A percentile compares a stretch with the other conserved stretches of the same genome.
Conservation (phyloP, 2,113 vertebrate genomes). For the Maccullochella peelii region DNA sequence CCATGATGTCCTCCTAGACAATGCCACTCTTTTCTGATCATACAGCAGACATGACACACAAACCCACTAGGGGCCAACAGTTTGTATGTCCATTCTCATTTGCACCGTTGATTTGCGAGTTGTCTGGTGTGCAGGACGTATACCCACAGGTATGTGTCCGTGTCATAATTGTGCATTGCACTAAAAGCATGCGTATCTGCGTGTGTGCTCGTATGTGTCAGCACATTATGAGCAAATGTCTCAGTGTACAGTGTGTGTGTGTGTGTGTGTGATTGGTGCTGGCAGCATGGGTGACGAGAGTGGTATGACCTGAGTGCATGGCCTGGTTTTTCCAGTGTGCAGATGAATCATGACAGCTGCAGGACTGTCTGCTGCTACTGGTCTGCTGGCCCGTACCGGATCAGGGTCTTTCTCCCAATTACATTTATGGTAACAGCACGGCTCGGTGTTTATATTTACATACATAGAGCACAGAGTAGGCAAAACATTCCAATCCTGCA, state of each 20-base stretch:
- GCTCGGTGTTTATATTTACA: conserved; percentile 75
- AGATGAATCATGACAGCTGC: conserved; percentile 82
- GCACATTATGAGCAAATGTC: conserved; percentile 59
- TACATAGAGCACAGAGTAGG: conserved; percentile 62
- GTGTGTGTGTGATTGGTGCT: conserved; percentile 64
- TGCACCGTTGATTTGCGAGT: conserved; percentile 1
- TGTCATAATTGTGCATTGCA: conserved; percentile 37
- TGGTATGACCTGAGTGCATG: conserved; percentile 64
- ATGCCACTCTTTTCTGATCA: conserved; percentile 31
- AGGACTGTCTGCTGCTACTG: conserved; percentile 73
- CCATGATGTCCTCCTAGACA: conserved; percentile 48
- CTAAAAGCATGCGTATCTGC: neutral
- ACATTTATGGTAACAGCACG: conserved; percentile 70
- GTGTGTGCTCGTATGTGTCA: conserved; percentile 48
- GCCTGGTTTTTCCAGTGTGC: conserved; percentile 68
- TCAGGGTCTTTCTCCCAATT: conserved; percentile 57
- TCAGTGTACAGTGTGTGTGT: conserved; percentile 56
- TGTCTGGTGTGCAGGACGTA: conserved; percentile 1
- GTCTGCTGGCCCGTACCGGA: conserved; percentile 57
- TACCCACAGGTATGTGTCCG: conserved; percentile 6
- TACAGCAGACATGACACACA: conserved; percentile 31
- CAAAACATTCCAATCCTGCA: conserved; percentile 51
- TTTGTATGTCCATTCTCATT: conserved; percentile 20
- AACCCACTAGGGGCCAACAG: conserved; percentile 32
- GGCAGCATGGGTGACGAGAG: conserved; percentile 66